Evolutionary conservation across 2,888 invertebrate species (phyloP), one percentile per base, ranked within the genome.

Genomic region (Nasonia oneida): DNA sequence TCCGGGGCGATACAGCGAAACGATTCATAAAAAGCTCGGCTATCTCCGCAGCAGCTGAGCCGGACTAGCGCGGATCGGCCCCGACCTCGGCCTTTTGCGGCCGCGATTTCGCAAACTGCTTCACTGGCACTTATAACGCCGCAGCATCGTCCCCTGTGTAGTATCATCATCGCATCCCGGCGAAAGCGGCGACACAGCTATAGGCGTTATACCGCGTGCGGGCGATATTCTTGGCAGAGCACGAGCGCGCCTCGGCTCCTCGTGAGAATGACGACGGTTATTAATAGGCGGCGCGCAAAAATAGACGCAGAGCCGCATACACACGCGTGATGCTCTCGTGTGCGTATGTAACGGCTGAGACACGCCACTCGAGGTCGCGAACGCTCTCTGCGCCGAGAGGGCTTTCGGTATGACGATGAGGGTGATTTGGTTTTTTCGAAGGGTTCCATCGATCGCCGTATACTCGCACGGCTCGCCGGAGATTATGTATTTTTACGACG

Each of bases 271-370:
- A 89, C 87, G 29, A 67, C 6, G 67, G 86, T 89, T 91, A 91
- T 89, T 90, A 90, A 90, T 91, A 90, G 87, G 76, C 76, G 87
- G 84, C 87, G 88, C 81, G 87, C 90, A 86, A 89, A 90, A 91
- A 90, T 90, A 91, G 88, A 86, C 85, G 77, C 23, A 88, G 86
- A 87, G 88, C 87, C 87, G 29, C 29, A 87, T 87, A 88, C 29
- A 74, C 64, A 71, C 47, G 70, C 67, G 39, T 61, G 53, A 61
- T n/a, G n/a, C 57, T n/a, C 57, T 61, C 57, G n/a, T 61, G 6
- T n/a, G 57, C n/a, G 57, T 47, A 61, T 47, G 2, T 47, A 47
- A 23, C 57, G 18, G 53, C 57, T 61, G 57, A 61, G n/a, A 61
- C n/a, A 42, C 73, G 53, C 18, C 57, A 1, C 10, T 61, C 57